Evolutionary conservation across 1,140 invertebrate genomes (phyloP), one percentile per base, ranked within the genome.

Genomic region (Anoplophora glabripennis): DNA sequence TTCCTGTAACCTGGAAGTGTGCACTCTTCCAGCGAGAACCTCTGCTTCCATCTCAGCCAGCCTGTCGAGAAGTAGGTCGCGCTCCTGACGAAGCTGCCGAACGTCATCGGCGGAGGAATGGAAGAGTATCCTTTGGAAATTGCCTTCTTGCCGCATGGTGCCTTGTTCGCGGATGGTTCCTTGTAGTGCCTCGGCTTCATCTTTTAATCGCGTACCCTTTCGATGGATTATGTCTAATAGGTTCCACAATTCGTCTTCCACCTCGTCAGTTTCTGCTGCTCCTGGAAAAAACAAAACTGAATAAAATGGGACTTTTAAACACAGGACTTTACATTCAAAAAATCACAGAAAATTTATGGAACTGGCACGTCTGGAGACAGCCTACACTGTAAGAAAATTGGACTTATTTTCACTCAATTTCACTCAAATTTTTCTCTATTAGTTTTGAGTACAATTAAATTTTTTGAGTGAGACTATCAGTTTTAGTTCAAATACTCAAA

Each of bases 241-340:
- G 63, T 89, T 89, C 84, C 89, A 90, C 9, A 93, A 78, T 68
- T 94, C 91, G 69, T 92, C 90, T 72, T 92, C 89, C 12, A 81
- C 80, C 57, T 86, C 83, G 56, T 79, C 73, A 38, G 75, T 53
- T 5, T 75, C 68, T 5, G 56, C 53, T 5, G 44, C 47, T 4
- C 53, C 59, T 60, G 44, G 11, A 62, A 59, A 12, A 57, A 53
- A 52, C 10, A 35, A n/a, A n/a, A n/a, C n/a, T n/a, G n/a, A n/a
- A n/a, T n/a, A n/a, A n/a, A n/a, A n/a, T n/a, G n/a, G n/a, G n/a
- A n/a, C n/a, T n/a, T n/a, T n/a, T n/a, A n/a, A n/a, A n/a, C n/a
- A n/a, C n/a, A n/a, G n/a, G n/a, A n/a, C n/a, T n/a, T n/a, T n/a
- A n/a, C n/a, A n/a, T n/a, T n/a, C n/a, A n/a, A n/a, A n/a, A n/a